Conservation (phyloP, 2,888 invertebrate genomes). For the Tiliacea citrago region DNA sequence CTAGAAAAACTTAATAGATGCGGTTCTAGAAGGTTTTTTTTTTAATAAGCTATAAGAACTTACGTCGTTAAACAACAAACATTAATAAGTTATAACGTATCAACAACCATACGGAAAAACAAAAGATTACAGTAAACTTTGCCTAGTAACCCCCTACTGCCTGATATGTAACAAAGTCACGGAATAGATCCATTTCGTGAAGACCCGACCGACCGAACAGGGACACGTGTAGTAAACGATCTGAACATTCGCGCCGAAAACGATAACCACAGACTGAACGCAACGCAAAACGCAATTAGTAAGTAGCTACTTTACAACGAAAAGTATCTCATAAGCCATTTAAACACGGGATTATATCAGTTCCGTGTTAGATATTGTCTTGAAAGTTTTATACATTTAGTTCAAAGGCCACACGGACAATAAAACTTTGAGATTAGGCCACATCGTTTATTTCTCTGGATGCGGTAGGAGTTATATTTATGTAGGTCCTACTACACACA, state of each 20-base stretch:
- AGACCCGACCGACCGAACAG: slow-evolving; percentile 54
- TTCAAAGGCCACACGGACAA: slow-evolving; percentile 31
- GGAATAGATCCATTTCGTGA: slow-evolving; percentile 65
- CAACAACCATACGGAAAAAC: slow-evolving; percentile 22
- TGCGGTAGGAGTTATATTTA: background rate
- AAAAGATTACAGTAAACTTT: slow-evolving; percentile 49
- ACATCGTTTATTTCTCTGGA: background rate
- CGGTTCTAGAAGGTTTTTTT: background rate
- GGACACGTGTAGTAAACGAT: slow-evolving; percentile 65
- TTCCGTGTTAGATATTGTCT: slow-evolving; percentile 45
- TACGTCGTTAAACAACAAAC: slow-evolving; percentile 11
- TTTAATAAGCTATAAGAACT: no score
- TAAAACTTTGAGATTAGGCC: slow-evolving; percentile 38
- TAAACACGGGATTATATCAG: slow-evolving; percentile 44
- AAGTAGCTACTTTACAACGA: slow-evolving; percentile 47
- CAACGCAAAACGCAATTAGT: slow-evolving; percentile 55
- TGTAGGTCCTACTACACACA: background rate
- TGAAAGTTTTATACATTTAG: slow-evolving; percentile 47
- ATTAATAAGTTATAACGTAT: slow-evolving; percentile 14
- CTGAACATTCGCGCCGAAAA: slow-evolving; percentile 53
- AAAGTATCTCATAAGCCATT: slow-evolving; percentile 57
- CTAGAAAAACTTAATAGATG: background rate
- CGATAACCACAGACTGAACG: slow-evolving; percentile 52
- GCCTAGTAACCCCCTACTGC: slow-evolving; percentile 32
- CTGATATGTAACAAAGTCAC: slow-evolving; percentile 65